phyloP scores from a whole-genome alignment of 2,888 invertebrate genomes.

The Apamea crenata region DNA sequence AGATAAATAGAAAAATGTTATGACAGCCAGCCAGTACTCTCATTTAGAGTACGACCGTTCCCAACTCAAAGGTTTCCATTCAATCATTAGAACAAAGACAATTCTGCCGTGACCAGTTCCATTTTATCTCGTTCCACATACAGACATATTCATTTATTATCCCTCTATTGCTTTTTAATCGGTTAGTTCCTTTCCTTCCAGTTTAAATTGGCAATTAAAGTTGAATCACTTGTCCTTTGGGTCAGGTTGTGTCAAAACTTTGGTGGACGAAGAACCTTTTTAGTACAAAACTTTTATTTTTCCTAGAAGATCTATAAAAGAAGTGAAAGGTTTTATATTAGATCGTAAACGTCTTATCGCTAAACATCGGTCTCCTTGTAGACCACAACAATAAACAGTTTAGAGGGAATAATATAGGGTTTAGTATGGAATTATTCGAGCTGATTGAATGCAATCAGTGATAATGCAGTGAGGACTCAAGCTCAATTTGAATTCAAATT shows the following conservation, averaged over 20 bases:
- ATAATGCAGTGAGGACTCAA: slow-evolving; percentile 30
- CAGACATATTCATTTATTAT: slow-evolving; percentile 59
- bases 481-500: slow-evolving; percentile 33
- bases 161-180: slow-evolving; percentile 52
- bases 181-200: slow-evolving; percentile 14
- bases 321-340: slow-evolving; percentile 42
- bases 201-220: slow-evolving; percentile 54
- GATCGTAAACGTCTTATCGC: slow-evolving; percentile 33
- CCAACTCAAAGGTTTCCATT: slow-evolving; percentile 64
- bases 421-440: slow-evolving; percentile 29
- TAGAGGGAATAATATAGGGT: slow-evolving; percentile 21
- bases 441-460: slow-evolving; percentile 53
- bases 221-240: slow-evolving; percentile 42
- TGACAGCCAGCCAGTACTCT: slow-evolving; percentile 43
- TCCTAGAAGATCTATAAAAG: slow-evolving; percentile 15
- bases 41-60: slow-evolving; percentile 46
- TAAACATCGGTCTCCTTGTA: slow-evolving; percentile 39
- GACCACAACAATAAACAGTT: slow-evolving; percentile 30
- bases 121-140: slow-evolving; percentile 55
- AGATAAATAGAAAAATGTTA: slow-evolving; percentile 46
- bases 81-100: slow-evolving; percentile 68
- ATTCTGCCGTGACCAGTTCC: slow-evolving; percentile 57
- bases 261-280: slow-evolving; percentile 23
- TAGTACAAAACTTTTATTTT: slow-evolving; percentile 47
- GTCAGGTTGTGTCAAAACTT: slow-evolving; percentile 47